Percentiles rank a stretch among this genome's conserved stretches.
These are phyloP conservation scores for Malacoraja senta DNA, from an alignment of 2,797 vertebrate species.

Conservation along the genomic window DNA sequence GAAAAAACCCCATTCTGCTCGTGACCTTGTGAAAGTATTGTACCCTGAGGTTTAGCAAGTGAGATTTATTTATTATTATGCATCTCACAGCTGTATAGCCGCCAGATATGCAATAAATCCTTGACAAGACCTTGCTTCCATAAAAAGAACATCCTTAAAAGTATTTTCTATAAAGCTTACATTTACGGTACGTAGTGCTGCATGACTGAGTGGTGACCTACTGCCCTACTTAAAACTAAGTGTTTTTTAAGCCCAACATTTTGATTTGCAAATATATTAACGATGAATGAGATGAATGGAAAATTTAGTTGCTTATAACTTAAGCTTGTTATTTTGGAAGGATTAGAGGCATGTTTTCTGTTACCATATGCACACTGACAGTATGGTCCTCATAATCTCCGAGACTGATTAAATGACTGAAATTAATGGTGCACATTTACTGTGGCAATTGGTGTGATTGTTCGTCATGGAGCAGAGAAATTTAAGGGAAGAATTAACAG, in stretches of 20 bases:
- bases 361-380: neutral
- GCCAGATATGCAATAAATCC: conserved; percentile 2
- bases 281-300: neutral
- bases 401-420: neutral
- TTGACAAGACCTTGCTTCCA: neutral
- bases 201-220: neutral
- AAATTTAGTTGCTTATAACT: neutral
- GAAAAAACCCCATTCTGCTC: conserved; percentile 10
- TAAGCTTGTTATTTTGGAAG: neutral
- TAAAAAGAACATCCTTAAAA: neutral
- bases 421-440: neutral
- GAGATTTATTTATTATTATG: conserved; percentile 1
- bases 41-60: neutral
- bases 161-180: neutral
- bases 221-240: neutral
- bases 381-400: neutral
- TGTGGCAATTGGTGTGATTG: neutral
- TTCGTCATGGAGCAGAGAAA: neutral
- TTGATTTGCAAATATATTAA: neutral
- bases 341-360: neutral
- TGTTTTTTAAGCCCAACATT: neutral
- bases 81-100: neutral
- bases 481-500: neutral
- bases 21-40: neutral
- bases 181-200: neutral